A percentile compares a stretch with the other conserved stretches of the same genome.
These are phyloP conservation scores for Pedetes capensis DNA, from an alignment of 2,113 vertebrate species.

Conservation along the genomic window DNA sequence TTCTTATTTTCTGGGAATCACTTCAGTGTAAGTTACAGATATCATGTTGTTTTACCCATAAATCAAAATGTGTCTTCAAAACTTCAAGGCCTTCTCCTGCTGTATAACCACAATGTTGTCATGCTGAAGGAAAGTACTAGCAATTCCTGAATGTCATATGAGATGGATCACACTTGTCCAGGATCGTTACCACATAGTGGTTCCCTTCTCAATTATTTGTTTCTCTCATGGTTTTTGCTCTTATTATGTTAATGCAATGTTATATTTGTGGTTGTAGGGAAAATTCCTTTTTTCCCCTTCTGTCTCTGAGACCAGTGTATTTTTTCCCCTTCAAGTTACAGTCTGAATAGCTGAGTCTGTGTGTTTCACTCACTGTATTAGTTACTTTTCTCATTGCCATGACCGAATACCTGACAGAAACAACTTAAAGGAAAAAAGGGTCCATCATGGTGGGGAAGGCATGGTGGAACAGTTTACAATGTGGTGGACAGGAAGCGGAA, in stretches of 20 bases:
- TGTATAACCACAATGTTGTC: neutral
- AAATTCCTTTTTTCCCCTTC: neutral
- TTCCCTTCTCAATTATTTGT: neutral
- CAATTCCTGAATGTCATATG: neutral
- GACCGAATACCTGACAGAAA: too few species aligned
- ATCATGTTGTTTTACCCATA: neutral
- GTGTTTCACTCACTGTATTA: neutral
- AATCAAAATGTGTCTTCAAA: slow-evolving; percentile 3
- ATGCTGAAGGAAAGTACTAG: neutral
- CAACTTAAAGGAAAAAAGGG: too few species aligned
- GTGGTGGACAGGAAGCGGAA: too few species aligned
- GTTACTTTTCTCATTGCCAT: too few species aligned
- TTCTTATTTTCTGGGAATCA: neutral
- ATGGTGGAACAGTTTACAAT: too few species aligned
- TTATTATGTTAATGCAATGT: neutral
- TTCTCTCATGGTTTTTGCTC: neutral
- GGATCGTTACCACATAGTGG: slow-evolving; percentile 16
- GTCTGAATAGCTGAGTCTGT: neutral
- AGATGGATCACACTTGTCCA: neutral
- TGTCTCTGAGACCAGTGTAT: neutral
- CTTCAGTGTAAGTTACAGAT: neutral
- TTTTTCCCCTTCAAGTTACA: neutral
- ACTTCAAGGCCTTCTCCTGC: neutral
- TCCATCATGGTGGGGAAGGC: too few species aligned
- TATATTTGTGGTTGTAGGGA: neutral